phyloP scores from a whole-genome alignment of 2,797 vertebrate species.

The Rhinoraja longicauda region DNA sequence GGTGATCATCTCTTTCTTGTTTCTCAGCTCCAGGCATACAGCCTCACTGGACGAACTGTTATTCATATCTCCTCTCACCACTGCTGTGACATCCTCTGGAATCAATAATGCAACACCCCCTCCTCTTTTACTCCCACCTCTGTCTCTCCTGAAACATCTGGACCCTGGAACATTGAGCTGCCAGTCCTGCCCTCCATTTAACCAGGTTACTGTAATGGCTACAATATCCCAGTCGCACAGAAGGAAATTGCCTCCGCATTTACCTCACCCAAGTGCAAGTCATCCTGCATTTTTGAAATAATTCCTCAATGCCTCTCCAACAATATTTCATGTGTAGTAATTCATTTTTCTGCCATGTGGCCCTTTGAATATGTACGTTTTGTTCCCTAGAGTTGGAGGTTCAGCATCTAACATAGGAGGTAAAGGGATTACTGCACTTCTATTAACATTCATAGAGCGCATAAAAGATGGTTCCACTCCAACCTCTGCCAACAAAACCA shows the following conservation, averaged over 20 bases:
- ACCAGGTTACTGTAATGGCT: no score
- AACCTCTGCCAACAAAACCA: neutral
- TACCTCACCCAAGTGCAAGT: neutral
- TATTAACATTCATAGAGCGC: neutral
- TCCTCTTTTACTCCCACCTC: no score
- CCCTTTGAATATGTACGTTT: neutral
- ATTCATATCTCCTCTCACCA: no score
- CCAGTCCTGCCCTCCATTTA: no score
- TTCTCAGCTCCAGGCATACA: no score
- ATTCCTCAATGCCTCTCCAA: neutral
- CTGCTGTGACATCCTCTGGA: no score
- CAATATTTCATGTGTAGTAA: neutral
- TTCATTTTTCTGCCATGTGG: neutral
- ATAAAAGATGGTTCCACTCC: neutral
- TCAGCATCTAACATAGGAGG: neutral
- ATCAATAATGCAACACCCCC: no score
- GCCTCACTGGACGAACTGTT: no score
- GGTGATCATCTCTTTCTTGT: no score
- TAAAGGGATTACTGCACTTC: neutral
- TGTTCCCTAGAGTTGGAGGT: neutral
- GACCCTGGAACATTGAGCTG: no score
- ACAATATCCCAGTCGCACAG: no score
- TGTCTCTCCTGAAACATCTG: no score
- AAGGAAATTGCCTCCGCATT: neutral
- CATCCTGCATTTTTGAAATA: neutral